Evolutionary conservation across 2,113 vertebrate species (phyloP).

Genomic region (Lepidothrix coronata): DNA sequence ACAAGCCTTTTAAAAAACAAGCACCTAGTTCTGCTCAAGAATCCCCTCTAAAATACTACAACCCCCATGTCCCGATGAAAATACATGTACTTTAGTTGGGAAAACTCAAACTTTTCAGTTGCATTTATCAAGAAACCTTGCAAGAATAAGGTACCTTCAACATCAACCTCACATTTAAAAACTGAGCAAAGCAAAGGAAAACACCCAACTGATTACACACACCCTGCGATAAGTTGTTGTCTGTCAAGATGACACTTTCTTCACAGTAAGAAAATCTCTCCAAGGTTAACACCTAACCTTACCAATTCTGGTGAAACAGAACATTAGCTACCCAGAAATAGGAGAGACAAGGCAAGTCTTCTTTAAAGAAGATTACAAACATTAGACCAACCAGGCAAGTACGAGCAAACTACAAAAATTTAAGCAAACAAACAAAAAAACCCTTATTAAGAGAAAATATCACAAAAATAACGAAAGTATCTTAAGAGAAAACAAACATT

Average conservation of each 20-base stretch:
- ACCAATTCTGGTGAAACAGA: background rate
- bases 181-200: background rate
- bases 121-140: background rate
- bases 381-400: background rate
- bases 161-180: background rate
- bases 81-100: background rate
- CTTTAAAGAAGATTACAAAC: background rate
- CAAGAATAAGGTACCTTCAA: background rate
- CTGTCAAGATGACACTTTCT: background rate
- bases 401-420: background rate
- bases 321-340: background rate
- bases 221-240: background rate
- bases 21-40: background rate
- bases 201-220: fast-evolving
- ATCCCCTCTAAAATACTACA: background rate
- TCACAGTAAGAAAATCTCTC: background rate
- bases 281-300: background rate
- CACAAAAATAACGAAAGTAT: background rate
- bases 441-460: background rate
- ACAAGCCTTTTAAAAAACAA: background rate
- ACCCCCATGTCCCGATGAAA: background rate
- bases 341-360: background rate
- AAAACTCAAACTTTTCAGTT: background rate
- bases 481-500: background rate
- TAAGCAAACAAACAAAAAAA: background rate